Evolutionary conservation across 1,140 invertebrate genomes (phyloP), one percentile per base, ranked within the genome.

Genomic region (Calephelis nemesis): DNA sequence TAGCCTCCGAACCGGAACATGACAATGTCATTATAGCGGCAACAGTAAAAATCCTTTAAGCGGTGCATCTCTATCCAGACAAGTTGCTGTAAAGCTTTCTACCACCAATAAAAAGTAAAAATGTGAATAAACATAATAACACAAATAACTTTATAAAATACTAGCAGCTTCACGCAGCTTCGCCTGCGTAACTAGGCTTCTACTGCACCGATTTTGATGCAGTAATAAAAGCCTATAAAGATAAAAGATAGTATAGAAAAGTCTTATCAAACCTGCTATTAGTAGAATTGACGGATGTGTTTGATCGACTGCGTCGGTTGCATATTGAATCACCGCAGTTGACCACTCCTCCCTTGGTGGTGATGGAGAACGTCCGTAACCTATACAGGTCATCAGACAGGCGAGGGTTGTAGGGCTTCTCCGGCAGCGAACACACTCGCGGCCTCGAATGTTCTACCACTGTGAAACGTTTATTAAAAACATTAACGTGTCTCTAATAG

Each of bases 251-350:
- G 15, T 11, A 12, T 12, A 49, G 0, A 49, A 52, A 8, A 13
- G 19, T 58, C 19, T 39, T 5, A 40, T 5, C 15, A 50, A 85
- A 96, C 95, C 95, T 95, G 92, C 96, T 97, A 67, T 95, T 95
- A 5, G 95, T 95, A 8, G 95, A 95, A 84, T 96, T 96, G 65
- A 97, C 95, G 72, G 96, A 97, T 1, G 96, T 97, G 81, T 97
- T 97, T 62, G 95, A 96, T 15, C 96, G 93, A 39, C 96, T 97
- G 13, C 96, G 87, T 11, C 96, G 90, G 63, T 96, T 96, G 74
- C 97, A 97, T 72, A 97, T 96, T 49, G 96, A 96, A 91, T 98
- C 97, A 0, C 97, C 97, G 70, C 96, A 96, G 93, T 98, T 98
- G 64, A 98, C 95, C 39, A 98, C 96, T 10, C 94, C 93, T 1